phyloP scores from a whole-genome alignment of 2,113 vertebrate species.

The Silurus asotus region DNA sequence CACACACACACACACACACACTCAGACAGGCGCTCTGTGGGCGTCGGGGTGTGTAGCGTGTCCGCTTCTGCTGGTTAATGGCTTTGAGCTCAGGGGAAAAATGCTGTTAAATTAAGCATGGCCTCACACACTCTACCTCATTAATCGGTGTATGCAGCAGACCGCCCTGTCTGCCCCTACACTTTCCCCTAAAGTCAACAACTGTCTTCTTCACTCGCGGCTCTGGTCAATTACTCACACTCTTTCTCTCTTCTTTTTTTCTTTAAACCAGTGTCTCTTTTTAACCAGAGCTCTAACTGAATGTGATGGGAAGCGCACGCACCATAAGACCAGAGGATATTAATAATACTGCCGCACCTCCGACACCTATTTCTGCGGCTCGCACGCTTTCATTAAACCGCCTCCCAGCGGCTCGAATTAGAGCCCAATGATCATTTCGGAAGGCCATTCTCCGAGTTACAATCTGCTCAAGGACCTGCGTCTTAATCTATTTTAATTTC shows the following conservation, averaged over 20 bases:
- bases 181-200: constrained; percentile 47
- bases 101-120: constrained; percentile 46
- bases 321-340: constrained; percentile 25
- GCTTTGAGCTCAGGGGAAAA: constrained; percentile 37
- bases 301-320: constrained; percentile 2
- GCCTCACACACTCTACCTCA: constrained; percentile 35
- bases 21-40: background rate
- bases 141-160: constrained; percentile 38
- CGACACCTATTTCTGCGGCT: background rate
- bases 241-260: background rate
- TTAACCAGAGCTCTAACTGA: background rate
- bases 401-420: constrained; percentile 14
- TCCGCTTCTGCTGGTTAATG: constrained; percentile 41
- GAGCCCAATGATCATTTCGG: constrained; percentile 5
- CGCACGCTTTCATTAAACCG: constrained; percentile 18
- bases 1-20: background rate
- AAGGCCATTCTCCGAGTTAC: background rate
- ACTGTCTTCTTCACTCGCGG: constrained; percentile 31
- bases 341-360: constrained; percentile 22
- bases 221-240: constrained; percentile 32
- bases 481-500: background rate
- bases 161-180: background rate
- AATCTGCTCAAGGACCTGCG: background rate
- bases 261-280: constrained; percentile 7
- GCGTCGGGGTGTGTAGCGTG: constrained; percentile 6